phyloP scores from a whole-genome alignment of 2,113 vertebrate genomes.

The Mellivora capensis region DNA sequence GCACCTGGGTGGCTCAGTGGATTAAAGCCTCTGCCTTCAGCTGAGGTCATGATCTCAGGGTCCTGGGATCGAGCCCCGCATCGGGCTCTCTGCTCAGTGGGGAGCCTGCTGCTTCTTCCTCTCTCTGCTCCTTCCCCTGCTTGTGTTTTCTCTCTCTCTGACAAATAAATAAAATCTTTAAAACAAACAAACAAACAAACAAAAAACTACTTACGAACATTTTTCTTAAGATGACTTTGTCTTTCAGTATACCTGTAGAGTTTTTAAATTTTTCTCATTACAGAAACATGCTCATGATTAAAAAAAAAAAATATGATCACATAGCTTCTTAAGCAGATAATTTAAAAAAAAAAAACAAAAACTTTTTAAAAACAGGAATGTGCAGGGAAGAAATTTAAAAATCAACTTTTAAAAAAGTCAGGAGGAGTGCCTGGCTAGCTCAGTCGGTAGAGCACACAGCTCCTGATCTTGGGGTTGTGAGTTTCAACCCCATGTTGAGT shows the following conservation, averaged over 20 bases:
- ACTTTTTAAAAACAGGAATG: neutral
- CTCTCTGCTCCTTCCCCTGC: no score
- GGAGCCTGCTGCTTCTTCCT: no score
- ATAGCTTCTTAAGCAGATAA: conserved; percentile 1
- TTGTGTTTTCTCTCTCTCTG: no score
- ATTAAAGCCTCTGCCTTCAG: no score
- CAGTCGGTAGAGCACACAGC: neutral
- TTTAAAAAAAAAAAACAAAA: neutral
- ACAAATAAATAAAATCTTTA: no score
- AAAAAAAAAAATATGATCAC: neutral
- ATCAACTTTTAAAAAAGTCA: neutral
- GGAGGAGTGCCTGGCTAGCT: neutral
- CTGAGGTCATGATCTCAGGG: no score
- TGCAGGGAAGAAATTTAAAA: neutral
- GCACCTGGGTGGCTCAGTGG: no score
- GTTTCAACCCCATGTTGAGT: neutral
- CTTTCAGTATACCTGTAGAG: neutral
- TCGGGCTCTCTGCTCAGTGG: no score
- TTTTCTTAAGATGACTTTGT: no score
- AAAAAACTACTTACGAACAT: no score
- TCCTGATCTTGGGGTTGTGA: neutral
- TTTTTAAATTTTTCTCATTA: conserved; percentile 15
- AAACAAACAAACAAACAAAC: no score
- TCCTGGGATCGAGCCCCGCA: no score
- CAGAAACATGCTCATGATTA: neutral